phyloP scores from a whole-genome alignment of 2,113 vertebrate genomes.

The Alosa alosa region DNA sequence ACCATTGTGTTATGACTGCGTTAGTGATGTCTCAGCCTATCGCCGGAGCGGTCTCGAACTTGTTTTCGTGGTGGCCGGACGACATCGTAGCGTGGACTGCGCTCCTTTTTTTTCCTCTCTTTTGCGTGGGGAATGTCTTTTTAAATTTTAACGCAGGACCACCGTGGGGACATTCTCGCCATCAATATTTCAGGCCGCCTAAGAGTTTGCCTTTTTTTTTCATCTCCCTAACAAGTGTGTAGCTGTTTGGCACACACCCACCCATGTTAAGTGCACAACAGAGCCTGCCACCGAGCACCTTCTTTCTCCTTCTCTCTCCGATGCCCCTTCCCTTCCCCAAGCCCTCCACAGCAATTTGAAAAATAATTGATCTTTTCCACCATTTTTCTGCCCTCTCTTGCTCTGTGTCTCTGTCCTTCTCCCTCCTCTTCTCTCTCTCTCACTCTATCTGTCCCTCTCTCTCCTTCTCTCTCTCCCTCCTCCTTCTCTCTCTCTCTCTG shows the following conservation, averaged over 20 bases:
- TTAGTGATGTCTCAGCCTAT: not conserved
- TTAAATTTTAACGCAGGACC: conserved; percentile 20
- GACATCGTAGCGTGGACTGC: not conserved
- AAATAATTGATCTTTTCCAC: not conserved
- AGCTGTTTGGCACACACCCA: conserved; percentile 15
- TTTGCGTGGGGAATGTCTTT: conserved; percentile 17
- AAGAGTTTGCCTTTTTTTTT: conserved; percentile 9
- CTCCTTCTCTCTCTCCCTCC: not conserved
- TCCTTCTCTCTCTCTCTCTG: not conserved
- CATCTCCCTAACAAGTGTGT: conserved; percentile 24
- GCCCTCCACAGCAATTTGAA: not conserved
- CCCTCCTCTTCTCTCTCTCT: not conserved
- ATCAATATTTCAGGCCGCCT: conserved; percentile 33
- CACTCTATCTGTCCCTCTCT: not conserved
- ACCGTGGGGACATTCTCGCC: conserved; percentile 17
- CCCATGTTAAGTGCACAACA: not conserved
- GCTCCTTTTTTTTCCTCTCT: not conserved
- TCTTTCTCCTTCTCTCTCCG: not conserved
- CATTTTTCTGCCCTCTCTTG: not conserved
- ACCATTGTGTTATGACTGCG: not conserved
- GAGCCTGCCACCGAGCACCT: not conserved
- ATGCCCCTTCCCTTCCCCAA: not conserved
- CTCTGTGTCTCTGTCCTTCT: not conserved
- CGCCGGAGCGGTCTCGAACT: not conserved
- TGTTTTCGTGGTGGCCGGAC: not conserved